A percentile compares a stretch with the other conserved stretches of the same genome.
Evolutionary conservation across 2,113 vertebrate species (phyloP).

Genomic region (Morphnarchus princeps): DNA sequence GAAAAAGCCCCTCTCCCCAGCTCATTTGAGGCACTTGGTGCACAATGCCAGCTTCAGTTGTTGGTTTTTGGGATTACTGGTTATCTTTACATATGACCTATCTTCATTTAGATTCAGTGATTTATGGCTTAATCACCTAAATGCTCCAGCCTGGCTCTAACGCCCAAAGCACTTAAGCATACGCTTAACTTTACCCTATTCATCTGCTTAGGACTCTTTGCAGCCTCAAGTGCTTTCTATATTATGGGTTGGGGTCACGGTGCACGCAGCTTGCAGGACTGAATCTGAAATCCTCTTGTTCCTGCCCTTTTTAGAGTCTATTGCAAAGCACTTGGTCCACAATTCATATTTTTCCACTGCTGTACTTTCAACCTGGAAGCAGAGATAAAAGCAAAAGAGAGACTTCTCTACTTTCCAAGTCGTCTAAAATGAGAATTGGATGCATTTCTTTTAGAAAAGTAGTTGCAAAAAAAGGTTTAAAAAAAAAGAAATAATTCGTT

Average conservation of each 20-base stretch:
- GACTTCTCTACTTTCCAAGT: not conserved
- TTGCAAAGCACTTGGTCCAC: not conserved
- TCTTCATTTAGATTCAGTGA: not conserved
- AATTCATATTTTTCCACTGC: not conserved
- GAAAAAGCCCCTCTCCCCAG: not conserved
- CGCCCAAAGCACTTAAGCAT: not conserved
- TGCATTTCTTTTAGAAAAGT: not conserved
- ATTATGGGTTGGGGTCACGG: not conserved
- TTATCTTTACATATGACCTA: not conserved
- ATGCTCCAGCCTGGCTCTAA: not conserved
- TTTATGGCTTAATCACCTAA: constrained; percentile 29
- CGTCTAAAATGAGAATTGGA: not conserved
- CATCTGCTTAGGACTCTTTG: not conserved
- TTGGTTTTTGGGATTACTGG: constrained; percentile 10
- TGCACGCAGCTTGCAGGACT: not conserved
- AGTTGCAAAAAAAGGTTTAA: not conserved
- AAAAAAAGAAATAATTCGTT: not conserved
- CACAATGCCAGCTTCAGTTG: not conserved
- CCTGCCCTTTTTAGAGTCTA: not conserved
- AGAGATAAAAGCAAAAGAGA: not conserved
- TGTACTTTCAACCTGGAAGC: not conserved
- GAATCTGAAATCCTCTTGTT: not conserved
- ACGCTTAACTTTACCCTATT: not conserved
- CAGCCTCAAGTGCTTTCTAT: not conserved
- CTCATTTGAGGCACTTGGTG: not conserved